Conservation (phyloP, 1,140 invertebrate species). For the Nephotettix cincticeps region DNA sequence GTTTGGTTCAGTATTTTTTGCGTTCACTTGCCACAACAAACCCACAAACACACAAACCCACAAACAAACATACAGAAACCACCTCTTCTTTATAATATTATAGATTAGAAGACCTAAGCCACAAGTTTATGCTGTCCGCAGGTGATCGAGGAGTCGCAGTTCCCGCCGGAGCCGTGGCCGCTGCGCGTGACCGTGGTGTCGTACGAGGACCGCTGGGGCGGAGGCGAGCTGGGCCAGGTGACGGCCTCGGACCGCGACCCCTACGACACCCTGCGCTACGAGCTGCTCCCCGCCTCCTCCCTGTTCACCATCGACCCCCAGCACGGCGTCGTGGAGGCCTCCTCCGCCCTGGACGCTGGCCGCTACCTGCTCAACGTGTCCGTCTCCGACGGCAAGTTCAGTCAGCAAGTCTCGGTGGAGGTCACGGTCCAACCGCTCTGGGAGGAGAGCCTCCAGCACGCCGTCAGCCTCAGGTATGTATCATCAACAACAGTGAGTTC, state of each 20-base stretch:
- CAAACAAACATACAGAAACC: too few species aligned
- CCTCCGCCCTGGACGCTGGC: slow-evolving; percentile 83
- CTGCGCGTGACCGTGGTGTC: slow-evolving; percentile 84
- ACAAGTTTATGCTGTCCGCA: too few species aligned
- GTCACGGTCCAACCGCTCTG: slow-evolving; percentile 81
- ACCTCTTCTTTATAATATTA: too few species aligned
- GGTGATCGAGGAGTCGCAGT: slow-evolving; percentile 89
- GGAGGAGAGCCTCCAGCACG: slow-evolving; percentile 81
- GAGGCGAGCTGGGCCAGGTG: slow-evolving; percentile 82
- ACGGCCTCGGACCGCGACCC: slow-evolving; percentile 86
- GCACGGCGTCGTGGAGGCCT: slow-evolving; percentile 77
- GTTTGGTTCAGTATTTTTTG: too few species aligned
- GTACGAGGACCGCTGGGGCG: slow-evolving; percentile 85
- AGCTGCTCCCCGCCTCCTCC: slow-evolving; percentile 55
- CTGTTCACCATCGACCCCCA: slow-evolving; percentile 78
- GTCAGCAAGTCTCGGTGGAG: slow-evolving; percentile 70
- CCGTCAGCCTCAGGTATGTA: slow-evolving; percentile 68
- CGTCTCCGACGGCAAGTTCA: slow-evolving; percentile 87
- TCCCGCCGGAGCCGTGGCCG: slow-evolving; percentile 85
- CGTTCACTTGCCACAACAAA: too few species aligned
- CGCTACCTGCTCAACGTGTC: slow-evolving; percentile 84
- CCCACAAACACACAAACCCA: too few species aligned
- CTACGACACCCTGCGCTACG: slow-evolving; percentile 83
- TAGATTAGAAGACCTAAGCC: too few species aligned
- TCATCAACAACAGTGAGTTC: too few species aligned